Conservation (phyloP, 2,113 vertebrate genomes). For the Campylomormyrus numenius region DNA sequence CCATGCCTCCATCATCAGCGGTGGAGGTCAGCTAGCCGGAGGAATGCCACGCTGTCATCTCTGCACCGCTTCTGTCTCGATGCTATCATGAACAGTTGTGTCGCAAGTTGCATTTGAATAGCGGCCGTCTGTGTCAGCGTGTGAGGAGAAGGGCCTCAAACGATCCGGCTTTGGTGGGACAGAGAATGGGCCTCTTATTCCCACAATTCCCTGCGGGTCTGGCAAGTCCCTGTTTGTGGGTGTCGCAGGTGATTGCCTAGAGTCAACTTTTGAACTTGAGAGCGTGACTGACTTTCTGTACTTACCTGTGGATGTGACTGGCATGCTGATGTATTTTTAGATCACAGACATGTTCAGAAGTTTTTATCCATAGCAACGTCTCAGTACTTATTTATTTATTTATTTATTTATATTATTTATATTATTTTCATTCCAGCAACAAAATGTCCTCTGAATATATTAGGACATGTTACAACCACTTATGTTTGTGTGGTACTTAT, state of each 20-base stretch:
- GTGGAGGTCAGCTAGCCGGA: constrained; percentile 23
- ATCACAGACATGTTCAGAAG: not conserved
- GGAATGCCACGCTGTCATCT: constrained; percentile 32
- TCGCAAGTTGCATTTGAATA: not conserved
- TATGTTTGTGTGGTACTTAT: not conserved
- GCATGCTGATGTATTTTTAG: not conserved
- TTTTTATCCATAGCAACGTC: not conserved
- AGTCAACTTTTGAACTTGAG: not conserved
- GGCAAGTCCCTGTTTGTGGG: not conserved
- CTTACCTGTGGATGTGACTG: not conserved
- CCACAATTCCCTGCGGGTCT: not conserved
- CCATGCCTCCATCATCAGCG: constrained; percentile 32
- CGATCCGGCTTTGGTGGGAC: not conserved
- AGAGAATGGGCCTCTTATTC: not conserved
- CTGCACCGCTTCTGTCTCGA: constrained; percentile 14
- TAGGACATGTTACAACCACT: not conserved
- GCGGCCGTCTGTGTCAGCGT: not conserved
- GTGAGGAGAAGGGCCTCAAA: not conserved
- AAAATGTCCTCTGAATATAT: not conserved
- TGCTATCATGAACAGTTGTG: not conserved
- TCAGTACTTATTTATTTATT: not conserved
- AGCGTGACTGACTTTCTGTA: not conserved
- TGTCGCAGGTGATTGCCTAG: not conserved
- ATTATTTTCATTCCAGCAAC: not conserved
- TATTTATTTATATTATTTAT: not conserved